A percentile compares a stretch with the other conserved stretches of the same genome.
Evolutionary conservation across 1,140 invertebrate species (phyloP).

Genomic region (Drosophila sechellia): DNA sequence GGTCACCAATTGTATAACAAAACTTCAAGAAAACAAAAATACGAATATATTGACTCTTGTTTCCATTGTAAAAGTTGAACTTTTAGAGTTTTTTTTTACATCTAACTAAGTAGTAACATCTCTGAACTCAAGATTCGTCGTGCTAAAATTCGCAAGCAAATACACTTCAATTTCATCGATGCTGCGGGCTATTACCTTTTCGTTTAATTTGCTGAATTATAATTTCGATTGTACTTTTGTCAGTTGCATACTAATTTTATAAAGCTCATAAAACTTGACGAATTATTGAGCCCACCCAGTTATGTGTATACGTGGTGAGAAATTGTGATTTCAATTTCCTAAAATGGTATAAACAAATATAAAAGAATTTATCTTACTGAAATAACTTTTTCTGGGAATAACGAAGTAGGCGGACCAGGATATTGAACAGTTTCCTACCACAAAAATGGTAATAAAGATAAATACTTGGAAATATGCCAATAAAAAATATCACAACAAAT

Average conservation of each 20-base stretch:
- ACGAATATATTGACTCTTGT: too few relatives aligned
- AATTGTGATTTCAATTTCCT: constrained; percentile 14
- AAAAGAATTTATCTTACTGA: background rate
- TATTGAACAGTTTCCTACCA: background rate
- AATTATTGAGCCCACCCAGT: constrained; percentile 31
- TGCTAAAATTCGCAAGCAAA: constrained; percentile 1
- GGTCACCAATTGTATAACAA: too few relatives aligned
- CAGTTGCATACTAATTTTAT: constrained; percentile 62
- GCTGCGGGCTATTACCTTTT: constrained; percentile 11
- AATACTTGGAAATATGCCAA: background rate
- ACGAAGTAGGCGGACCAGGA: too few relatives aligned
- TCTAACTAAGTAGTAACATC: background rate
- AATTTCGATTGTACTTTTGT: constrained; percentile 51
- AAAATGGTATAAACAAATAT: background rate
- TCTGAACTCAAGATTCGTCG: background rate
- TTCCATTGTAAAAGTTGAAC: too few relatives aligned
- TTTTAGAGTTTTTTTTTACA: background rate
- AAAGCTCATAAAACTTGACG: constrained; percentile 20
- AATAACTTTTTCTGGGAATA: background rate
- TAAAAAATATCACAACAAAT: background rate
- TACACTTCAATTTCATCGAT: constrained; percentile 13
- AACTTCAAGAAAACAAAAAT: too few relatives aligned
- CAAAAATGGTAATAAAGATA: background rate
- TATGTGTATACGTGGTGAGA: constrained; percentile 25
- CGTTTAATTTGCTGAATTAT: constrained; percentile 63